A percentile compares a stretch with the other conserved stretches of the same genome.
Conservation (phyloP, 37 sponge, comb jelly and placozoan genomes). For the Hexactinellida sp. region DNA sequence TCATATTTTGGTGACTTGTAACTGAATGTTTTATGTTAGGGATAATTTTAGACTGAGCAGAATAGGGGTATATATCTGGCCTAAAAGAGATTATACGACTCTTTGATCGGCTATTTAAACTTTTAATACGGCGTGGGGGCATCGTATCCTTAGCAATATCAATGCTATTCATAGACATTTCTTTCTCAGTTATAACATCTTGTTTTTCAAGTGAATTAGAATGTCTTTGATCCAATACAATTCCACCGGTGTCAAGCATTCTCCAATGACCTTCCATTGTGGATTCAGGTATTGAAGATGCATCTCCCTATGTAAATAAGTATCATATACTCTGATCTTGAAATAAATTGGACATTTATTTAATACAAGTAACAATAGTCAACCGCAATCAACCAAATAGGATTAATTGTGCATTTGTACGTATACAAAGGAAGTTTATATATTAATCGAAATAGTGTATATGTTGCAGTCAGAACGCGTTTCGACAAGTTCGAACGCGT, state of each 20-base stretch:
- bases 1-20: not conserved
- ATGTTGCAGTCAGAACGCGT: too few species aligned
- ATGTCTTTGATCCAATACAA: not conserved
- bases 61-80: not conserved
- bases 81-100: not conserved
- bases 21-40: not conserved
- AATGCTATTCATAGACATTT: not conserved
- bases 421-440: too few species aligned
- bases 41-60: not conserved
- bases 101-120: not conserved
- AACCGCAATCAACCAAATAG: too few species aligned
- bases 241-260: not conserved
- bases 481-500: too few species aligned
- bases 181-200: not conserved
- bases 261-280: not conserved
- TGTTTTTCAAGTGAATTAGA: conserved; percentile 12
- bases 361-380: too few species aligned
- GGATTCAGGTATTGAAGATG: not conserved
- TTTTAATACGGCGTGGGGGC: not conserved
- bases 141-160: not conserved
- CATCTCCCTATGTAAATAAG: not conserved
- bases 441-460: too few species aligned
- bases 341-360: not conserved
- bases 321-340: not conserved
- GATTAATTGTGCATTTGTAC: too few species aligned